Percentiles rank a stretch among this genome's conserved stretches.
phyloP scores from a whole-genome alignment of 2,797 vertebrate genomes.

The Dicrostonyx torquatus region DNA sequence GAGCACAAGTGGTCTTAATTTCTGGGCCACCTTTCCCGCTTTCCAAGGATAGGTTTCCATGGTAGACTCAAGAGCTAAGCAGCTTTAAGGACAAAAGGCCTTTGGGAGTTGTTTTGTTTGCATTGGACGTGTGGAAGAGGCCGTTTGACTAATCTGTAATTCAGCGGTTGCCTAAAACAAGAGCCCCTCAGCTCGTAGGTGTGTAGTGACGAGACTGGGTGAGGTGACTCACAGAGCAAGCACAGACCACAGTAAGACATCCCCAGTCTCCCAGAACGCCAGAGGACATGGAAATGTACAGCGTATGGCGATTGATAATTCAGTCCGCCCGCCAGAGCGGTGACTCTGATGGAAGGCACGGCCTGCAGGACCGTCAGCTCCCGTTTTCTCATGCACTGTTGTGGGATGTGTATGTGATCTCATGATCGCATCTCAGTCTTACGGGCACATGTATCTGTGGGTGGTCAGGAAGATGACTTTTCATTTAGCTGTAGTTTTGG shows the following conservation, averaged over 20 bases:
- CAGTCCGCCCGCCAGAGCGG: too few species aligned
- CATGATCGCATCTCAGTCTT: too few species aligned
- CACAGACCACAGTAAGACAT: neutral
- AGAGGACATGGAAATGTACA: too few species aligned
- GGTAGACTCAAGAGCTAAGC: neutral
- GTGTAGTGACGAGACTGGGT: neutral
- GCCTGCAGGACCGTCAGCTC: too few species aligned
- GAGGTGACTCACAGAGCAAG: neutral
- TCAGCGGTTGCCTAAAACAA: conserved; percentile 23
- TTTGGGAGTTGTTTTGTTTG: neutral
- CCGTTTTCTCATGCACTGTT: too few species aligned
- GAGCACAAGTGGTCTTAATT: neutral
- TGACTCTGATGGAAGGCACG: too few species aligned
- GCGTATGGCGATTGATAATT: too few species aligned
- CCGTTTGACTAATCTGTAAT: conserved; percentile 12
- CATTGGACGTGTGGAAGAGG: neutral
- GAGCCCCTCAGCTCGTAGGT: neutral
- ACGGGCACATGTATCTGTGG: too few species aligned
- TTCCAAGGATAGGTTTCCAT: neutral
- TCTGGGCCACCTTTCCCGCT: neutral
- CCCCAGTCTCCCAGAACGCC: neutral
- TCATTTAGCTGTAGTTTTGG: too few species aligned
- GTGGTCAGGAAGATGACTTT: too few species aligned
- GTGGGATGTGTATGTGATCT: too few species aligned
- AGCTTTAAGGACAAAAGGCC: neutral